These are phyloP conservation scores for Aphyosemion australe DNA, from an alignment of 2,113 vertebrate species.

Conservation along the genomic window DNA sequence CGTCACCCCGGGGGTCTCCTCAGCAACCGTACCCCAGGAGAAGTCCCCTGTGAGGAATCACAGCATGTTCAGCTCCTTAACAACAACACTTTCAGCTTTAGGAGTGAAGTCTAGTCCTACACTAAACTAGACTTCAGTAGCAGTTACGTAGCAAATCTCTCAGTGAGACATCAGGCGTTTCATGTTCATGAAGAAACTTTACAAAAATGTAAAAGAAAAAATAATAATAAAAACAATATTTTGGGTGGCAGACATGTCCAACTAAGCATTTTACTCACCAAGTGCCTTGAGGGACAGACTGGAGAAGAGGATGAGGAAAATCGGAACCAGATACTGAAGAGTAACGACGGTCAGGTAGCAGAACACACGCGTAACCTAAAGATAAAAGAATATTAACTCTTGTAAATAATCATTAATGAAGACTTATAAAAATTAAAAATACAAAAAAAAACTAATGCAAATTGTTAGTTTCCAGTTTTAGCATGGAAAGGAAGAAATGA, in stretches of 20 bases:
- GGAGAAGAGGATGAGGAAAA: constrained; percentile 88
- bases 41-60: constrained; percentile 80
- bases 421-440: background rate
- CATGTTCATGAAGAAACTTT: no score
- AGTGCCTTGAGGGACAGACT: constrained; percentile 88
- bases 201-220: no score
- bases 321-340: constrained; percentile 90
- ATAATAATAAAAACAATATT: background rate
- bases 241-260: background rate
- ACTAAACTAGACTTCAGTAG: no score
- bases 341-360: constrained; percentile 92
- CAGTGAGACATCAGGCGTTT: no score
- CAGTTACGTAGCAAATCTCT: no score
- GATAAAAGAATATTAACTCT: accelerated
- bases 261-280: constrained; percentile 73
- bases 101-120: no score
- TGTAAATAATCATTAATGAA: background rate
- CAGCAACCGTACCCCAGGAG: constrained; percentile 84
- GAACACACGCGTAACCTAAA: constrained; percentile 89
- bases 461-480: background rate
- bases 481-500: background rate
- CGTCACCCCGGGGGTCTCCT: constrained; percentile 51
- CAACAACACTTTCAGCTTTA: no score
- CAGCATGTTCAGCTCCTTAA: no score
- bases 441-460: background rate